Evolutionary conservation across 2,113 vertebrate species (phyloP).

Genomic region (Noturus placidus): DNA sequence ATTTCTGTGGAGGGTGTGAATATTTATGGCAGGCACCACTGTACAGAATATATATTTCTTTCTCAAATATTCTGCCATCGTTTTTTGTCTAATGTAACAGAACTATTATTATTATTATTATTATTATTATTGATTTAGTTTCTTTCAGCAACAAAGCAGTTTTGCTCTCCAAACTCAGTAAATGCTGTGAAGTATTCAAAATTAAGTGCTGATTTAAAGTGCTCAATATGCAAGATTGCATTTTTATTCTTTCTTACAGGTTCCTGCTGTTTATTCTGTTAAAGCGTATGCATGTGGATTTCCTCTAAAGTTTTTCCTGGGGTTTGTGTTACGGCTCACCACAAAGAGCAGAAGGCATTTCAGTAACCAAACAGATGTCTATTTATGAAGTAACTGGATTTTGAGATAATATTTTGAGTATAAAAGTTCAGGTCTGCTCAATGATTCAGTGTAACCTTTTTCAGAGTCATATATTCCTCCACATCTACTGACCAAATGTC

Average conservation of each 20-base stretch:
- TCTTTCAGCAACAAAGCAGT: not conserved
- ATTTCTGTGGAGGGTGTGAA: not conserved
- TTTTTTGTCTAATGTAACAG: not conserved
- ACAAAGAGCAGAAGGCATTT: constrained; percentile 4
- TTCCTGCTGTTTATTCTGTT: constrained; percentile 11
- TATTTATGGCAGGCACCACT: not conserved
- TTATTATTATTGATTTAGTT: not conserved
- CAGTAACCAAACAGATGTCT: not conserved
- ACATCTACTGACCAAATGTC: not conserved
- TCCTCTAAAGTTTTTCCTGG: constrained; percentile 2
- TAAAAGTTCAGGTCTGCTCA: not conserved
- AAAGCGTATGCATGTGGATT: not conserved
- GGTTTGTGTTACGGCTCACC: constrained; percentile 10
- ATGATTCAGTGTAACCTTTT: not conserved
- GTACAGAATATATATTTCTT: not conserved
- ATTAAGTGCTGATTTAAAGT: constrained; percentile 8
- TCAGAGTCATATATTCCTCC: not conserved
- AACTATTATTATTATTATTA: not conserved
- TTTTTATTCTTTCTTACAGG: not conserved
- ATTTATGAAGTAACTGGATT: constrained; percentile 11
- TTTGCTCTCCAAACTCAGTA: not conserved
- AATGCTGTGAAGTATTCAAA: not conserved
- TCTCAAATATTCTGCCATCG: not conserved
- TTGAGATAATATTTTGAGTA: constrained; percentile 4
- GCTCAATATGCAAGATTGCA: not conserved